Conservation (phyloP, 2,113 vertebrate genomes). For the Tenebrosternarchus preto region DNA sequence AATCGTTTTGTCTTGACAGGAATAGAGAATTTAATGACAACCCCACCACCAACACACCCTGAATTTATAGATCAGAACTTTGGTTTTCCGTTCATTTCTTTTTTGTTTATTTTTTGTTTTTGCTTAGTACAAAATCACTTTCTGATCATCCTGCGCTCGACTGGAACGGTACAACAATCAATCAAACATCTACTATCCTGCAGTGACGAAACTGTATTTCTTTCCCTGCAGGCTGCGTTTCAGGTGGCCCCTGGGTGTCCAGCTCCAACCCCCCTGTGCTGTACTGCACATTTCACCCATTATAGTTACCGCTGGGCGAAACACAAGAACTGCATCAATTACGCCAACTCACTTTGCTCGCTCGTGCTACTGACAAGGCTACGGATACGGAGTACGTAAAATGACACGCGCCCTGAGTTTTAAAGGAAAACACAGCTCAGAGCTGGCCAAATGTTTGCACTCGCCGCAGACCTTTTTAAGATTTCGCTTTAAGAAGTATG, state of each 20-base stretch:
- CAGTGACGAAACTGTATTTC: conserved; percentile 32
- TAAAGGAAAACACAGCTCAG: conserved; percentile 9
- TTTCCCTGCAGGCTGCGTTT: conserved; percentile 28
- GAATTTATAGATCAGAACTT: conserved; percentile 67
- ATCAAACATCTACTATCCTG: conserved; percentile 52
- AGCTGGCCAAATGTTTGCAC: no score
- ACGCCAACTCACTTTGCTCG: conserved; percentile 36
- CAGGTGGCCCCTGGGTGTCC: conserved; percentile 28
- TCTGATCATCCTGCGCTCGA: neutral
- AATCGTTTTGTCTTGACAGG: conserved; percentile 65
- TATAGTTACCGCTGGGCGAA: conserved; percentile 7
- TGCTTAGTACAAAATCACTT: neutral
- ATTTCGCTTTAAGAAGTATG: no score
- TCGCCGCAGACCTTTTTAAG: no score
- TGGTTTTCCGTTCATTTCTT: conserved; percentile 57
- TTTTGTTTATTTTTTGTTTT: no score
- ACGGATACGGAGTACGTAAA: conserved; percentile 20
- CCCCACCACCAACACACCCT: conserved; percentile 57
- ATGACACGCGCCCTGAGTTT: conserved; percentile 28
- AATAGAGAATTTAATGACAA: conserved; percentile 68
- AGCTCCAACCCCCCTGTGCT: neutral
- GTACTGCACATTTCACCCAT: conserved; percentile 24
- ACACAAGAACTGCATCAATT: conserved; percentile 38
- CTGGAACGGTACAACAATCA: conserved; percentile 38
- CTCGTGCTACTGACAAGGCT: conserved; percentile 17